A percentile compares a stretch with the other conserved stretches of the same genome.
These are phyloP conservation scores for Apotomis capreana DNA, from an alignment of 2,888 invertebrate genomes.

Conservation along the genomic window DNA sequence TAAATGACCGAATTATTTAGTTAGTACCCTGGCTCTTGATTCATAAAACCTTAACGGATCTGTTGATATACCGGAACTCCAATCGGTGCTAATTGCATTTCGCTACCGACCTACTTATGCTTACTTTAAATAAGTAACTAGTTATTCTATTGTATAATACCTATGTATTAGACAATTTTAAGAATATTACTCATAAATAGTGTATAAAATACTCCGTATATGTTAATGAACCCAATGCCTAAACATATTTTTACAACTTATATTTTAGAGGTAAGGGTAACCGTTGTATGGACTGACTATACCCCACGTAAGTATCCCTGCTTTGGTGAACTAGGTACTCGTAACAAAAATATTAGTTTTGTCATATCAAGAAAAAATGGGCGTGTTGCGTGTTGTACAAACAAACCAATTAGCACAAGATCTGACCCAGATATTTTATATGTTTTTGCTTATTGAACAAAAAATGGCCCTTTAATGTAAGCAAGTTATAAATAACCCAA, in stretches of 20 bases:
- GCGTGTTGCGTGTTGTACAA: too few relatives aligned
- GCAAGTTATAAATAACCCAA: slow-evolving; percentile 55
- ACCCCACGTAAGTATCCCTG: too few relatives aligned
- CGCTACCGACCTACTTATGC: not conserved
- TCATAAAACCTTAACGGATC: slow-evolving; percentile 20
- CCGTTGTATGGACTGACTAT: too few relatives aligned
- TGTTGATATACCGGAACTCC: slow-evolving; percentile 9
- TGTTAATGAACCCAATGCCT: too few relatives aligned
- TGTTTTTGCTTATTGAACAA: not conserved
- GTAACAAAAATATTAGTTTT: too few relatives aligned
- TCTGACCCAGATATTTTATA: slow-evolving; percentile 5
- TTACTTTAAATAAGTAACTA: not conserved
- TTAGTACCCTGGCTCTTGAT: not conserved
- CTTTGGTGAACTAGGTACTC: too few relatives aligned
- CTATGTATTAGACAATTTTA: not conserved
- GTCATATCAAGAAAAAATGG: too few relatives aligned
- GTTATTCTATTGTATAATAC: not conserved
- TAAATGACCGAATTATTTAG: not conserved
- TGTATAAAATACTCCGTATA: not conserved
- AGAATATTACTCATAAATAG: not conserved
- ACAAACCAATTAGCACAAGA: too few relatives aligned
- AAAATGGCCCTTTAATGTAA: slow-evolving; percentile 18
- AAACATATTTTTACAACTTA: too few relatives aligned
- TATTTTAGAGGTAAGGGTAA: too few relatives aligned
- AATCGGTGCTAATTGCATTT: slow-evolving; percentile 20